phyloP scores from a whole-genome alignment of 2,888 invertebrate genomes.

The Diarsia brunnea region DNA sequence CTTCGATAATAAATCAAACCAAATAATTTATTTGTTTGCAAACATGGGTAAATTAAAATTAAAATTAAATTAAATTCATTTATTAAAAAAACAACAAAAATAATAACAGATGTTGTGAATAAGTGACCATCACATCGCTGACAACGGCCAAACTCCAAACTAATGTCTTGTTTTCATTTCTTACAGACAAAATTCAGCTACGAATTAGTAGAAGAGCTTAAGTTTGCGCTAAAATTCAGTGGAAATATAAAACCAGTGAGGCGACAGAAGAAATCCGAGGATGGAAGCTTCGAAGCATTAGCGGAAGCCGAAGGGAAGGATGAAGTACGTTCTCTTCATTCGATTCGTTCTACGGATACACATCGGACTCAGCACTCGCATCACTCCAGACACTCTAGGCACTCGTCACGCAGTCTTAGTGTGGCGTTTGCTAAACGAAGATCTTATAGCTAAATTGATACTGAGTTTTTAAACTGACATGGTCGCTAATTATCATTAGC shows the following conservation, averaged over 20 bases:
- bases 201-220: slow-evolving; percentile 91
- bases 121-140: background rate
- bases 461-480: too few species aligned
- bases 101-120: too few species aligned
- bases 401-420: slow-evolving; percentile 82
- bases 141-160: background rate
- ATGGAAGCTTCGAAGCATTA: slow-evolving; percentile 78
- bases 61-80: too few species aligned
- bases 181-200: slow-evolving; percentile 91
- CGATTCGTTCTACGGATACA: slow-evolving; percentile 79
- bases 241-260: slow-evolving; percentile 92
- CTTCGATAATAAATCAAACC: too few species aligned
- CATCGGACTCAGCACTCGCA: slow-evolving; percentile 82
- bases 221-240: slow-evolving; percentile 92
- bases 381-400: slow-evolving; percentile 81
- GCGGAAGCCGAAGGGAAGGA: slow-evolving; percentile 82
- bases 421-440: slow-evolving; percentile 84
- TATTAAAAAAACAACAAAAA: too few species aligned
- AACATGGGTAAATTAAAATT: too few species aligned
- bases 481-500: too few species aligned
- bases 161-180: slow-evolving; percentile 11
- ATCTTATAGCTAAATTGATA: slow-evolving; percentile 72
- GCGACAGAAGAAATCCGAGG: slow-evolving; percentile 77
- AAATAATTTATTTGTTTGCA: too few species aligned
- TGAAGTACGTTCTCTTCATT: slow-evolving; percentile 81